These are phyloP conservation scores for Mandrillus leucophaeus DNA, from an alignment of 2,113 vertebrate genomes.

Conservation along the genomic window DNA sequence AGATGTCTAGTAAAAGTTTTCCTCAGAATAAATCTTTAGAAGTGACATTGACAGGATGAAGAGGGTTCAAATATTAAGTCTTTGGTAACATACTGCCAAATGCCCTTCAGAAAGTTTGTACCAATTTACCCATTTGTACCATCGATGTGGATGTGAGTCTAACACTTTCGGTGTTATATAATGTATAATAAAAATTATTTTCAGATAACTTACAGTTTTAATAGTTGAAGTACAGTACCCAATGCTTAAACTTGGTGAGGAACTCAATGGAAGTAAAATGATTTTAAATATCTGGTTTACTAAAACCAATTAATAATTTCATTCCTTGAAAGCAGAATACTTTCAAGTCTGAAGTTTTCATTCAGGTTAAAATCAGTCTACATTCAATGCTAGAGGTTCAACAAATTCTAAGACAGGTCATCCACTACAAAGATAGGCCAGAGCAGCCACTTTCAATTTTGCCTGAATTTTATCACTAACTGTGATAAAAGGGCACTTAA, in stretches of 20 bases:
- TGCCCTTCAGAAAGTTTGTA: neutral
- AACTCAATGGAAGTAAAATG: neutral
- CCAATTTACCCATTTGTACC: neutral
- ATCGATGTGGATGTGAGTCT: neutral
- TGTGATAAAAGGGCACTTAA: neutral
- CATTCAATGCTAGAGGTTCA: neutral
- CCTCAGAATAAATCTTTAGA: neutral
- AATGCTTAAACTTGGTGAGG: neutral
- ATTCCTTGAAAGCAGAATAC: neutral
- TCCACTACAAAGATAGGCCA: neutral
- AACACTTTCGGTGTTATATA: neutral
- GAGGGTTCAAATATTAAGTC: neutral
- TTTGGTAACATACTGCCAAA: neutral
- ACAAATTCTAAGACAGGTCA: neutral
- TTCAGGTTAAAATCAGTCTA: neutral
- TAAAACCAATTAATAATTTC: neutral
- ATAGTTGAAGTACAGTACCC: neutral
- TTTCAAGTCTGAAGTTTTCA: constrained; percentile 13
- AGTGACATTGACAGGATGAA: neutral
- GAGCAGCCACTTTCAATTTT: neutral
- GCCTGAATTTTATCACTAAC: neutral
- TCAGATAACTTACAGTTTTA: neutral
- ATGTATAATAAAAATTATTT: neutral
- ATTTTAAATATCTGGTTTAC: constrained; percentile 21
- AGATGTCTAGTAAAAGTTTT: neutral